Evolutionary conservation across 1,140 invertebrate genomes (phyloP).

Genomic region (Epicauta chinensis): DNA sequence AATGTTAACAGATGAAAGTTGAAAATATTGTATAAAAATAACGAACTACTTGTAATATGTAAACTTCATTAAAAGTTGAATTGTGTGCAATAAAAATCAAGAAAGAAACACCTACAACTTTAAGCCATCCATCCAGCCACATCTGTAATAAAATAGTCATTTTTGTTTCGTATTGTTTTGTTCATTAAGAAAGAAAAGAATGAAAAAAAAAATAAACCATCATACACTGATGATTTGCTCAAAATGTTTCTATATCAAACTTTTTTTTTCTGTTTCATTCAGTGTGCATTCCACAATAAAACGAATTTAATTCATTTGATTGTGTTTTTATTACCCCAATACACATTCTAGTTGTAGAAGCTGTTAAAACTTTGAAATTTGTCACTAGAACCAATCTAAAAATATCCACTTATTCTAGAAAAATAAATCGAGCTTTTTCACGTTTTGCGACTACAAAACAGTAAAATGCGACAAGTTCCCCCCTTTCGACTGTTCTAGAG

Average conservation of each 20-base stretch:
- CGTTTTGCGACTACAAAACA: no score
- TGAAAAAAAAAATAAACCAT: background rate
- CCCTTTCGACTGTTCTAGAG: no score
- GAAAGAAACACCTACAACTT: background rate
- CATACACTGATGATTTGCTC: constrained; percentile 36
- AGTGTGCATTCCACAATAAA: constrained; percentile 37
- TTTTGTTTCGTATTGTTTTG: constrained; percentile 29
- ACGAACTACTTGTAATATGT: constrained; percentile 21
- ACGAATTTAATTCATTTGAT: constrained; percentile 29
- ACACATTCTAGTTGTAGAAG: no score
- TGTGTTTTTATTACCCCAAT: constrained; percentile 20
- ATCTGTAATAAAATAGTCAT: constrained; percentile 26
- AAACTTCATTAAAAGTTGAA: constrained; percentile 35
- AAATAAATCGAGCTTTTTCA: no score
- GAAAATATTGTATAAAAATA: background rate
- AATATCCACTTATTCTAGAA: no score
- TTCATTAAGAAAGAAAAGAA: constrained; percentile 17
- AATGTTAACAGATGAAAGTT: background rate
- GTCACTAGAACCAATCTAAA: no score
- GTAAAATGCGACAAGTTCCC: no score
- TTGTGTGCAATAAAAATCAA: constrained; percentile 34
- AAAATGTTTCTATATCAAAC: constrained; percentile 36
- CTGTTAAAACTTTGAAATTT: no score
- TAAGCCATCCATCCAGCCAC: constrained; percentile 22
- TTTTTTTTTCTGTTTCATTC: constrained; percentile 28